Conservation (phyloP, 2,797 vertebrate genomes). For the Heliangelus exortis region DNA sequence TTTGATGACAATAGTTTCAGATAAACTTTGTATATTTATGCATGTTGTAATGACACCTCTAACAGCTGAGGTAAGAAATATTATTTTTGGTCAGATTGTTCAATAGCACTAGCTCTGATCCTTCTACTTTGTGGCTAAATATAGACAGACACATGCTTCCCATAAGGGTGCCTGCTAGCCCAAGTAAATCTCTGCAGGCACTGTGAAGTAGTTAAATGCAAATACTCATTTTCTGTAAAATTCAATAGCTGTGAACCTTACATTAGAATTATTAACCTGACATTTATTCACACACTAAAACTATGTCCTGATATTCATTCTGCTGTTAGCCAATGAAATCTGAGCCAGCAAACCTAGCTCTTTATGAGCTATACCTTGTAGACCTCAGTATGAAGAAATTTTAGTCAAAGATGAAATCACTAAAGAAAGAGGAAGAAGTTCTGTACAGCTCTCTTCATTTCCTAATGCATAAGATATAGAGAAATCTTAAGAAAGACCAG, state of each 20-base stretch:
- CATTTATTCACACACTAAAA: neutral
- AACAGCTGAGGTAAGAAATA: conserved; percentile 11
- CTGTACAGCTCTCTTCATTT: neutral
- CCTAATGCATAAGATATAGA: neutral
- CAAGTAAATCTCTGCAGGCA: neutral
- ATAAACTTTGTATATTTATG: neutral
- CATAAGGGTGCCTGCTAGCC: neutral
- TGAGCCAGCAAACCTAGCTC: neutral
- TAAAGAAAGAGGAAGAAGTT: neutral
- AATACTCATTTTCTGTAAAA: neutral
- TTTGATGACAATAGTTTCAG: neutral
- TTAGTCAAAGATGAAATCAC: neutral
- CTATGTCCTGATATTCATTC: neutral
- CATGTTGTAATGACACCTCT: neutral
- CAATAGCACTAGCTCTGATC: neutral
- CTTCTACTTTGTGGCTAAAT: neutral
- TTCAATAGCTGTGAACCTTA: neutral
- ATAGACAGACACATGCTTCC: neutral
- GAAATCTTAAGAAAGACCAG: neutral
- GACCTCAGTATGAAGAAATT: neutral
- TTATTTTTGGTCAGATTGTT: neutral
- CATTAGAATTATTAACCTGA: neutral
- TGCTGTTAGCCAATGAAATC: neutral
- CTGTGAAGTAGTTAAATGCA: neutral
- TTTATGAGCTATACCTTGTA: neutral